phyloP scores from a whole-genome alignment of 2,113 vertebrate genomes.

The Hiodon tergisus region DNA sequence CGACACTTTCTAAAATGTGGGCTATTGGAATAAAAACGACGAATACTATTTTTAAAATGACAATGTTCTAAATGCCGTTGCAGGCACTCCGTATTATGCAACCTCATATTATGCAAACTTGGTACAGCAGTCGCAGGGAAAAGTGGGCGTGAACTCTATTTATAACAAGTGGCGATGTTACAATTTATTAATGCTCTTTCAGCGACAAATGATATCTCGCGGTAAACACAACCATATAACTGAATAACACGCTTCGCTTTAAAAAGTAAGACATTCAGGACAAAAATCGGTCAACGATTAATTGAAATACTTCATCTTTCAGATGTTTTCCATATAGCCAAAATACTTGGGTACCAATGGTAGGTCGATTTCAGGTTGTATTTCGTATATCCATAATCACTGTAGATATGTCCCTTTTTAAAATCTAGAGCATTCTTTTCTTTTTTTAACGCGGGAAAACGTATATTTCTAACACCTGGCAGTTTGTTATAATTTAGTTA shows the following conservation, averaged over 20 bases:
- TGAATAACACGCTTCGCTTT: neutral
- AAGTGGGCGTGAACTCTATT: slow-evolving; percentile 41
- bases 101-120: slow-evolving; percentile 19
- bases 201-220: slow-evolving; percentile 21
- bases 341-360: neutral
- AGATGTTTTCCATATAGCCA: neutral
- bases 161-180: slow-evolving; percentile 40
- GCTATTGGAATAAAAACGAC: neutral
- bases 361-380: neutral
- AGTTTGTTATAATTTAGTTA: slow-evolving; percentile 35
- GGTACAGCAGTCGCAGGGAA: slow-evolving; percentile 21
- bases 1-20: neutral
- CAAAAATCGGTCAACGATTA: neutral
- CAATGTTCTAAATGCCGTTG: neutral
- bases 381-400: neutral
- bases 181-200: slow-evolving; percentile 19
- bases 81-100: neutral
- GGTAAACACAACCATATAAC: slow-evolving; percentile 16
- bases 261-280: slow-evolving; percentile 18
- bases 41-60: neutral
- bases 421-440: no score
- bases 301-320: neutral
- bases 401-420: neutral
- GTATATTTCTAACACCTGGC: neutral
- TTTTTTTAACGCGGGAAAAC: neutral